A percentile compares a stretch with the other conserved stretches of the same genome.
phyloP scores from a whole-genome alignment of 2,113 vertebrate species.

The Thamnaconus septentrionalis region DNA sequence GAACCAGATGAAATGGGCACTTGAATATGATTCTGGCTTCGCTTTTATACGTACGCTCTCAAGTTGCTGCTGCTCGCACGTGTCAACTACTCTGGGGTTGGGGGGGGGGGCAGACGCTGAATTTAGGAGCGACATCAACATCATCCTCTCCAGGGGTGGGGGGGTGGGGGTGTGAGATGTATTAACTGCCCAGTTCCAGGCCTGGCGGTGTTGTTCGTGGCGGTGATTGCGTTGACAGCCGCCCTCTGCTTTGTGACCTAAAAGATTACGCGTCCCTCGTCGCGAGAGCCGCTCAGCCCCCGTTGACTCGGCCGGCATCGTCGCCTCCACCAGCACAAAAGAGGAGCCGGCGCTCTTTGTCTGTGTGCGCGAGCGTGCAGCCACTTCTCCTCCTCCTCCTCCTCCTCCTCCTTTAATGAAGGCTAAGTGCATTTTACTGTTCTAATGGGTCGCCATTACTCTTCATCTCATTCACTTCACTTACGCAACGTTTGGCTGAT shows the following conservation, averaged over 20 bases:
- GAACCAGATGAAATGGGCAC: too few relatives aligned
- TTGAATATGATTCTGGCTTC: too few relatives aligned
- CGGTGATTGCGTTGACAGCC: constrained; percentile 38
- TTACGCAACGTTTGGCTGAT: constrained; percentile 47
- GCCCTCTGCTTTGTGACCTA: constrained; percentile 54
- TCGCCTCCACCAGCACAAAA: constrained; percentile 26
- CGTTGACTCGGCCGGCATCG: constrained; percentile 28
- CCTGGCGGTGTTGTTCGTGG: constrained; percentile 28
- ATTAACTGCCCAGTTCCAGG: constrained; percentile 38
- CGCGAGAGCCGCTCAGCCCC: constrained; percentile 32
- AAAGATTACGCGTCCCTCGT: constrained; percentile 46
- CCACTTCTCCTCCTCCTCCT: constrained; percentile 39
- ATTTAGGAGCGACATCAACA: constrained; percentile 45
- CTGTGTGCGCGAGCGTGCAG: not conserved
- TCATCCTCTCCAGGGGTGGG: constrained; percentile 30
- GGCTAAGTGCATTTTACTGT: constrained; percentile 60
- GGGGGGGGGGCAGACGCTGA: not conserved
- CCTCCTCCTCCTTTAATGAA: constrained; percentile 41
- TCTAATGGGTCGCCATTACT: constrained; percentile 50
- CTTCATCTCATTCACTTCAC: constrained; percentile 33
- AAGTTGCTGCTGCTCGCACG: constrained; percentile 17
- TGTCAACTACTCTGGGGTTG: constrained; percentile 11
- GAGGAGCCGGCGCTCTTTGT: constrained; percentile 19
- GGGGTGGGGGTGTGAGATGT: constrained; percentile 38
- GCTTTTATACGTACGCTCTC: not conserved